Conservation (phyloP, 2,113 vertebrate genomes). For the Zapus hudsonius region DNA sequence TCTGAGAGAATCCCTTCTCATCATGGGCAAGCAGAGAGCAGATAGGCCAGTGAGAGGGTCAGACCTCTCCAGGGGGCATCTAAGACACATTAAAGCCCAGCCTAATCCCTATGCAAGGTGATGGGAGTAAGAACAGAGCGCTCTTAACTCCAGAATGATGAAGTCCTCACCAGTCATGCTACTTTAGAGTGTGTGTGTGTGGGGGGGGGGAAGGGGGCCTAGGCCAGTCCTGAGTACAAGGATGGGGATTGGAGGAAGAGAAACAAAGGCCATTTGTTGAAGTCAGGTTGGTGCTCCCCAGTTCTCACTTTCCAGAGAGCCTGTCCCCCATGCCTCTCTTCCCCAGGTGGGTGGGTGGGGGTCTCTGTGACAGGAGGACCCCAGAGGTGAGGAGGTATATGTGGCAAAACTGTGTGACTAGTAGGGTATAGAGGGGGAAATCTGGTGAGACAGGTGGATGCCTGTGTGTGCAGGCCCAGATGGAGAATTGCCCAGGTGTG, state of each 20-base stretch:
- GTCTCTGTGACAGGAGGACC: not conserved
- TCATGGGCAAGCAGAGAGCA: not conserved
- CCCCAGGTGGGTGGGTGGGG: not conserved
- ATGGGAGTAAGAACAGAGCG: not conserved
- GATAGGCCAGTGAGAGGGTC: not conserved
- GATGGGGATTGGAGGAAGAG: not conserved
- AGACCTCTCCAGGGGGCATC: not conserved
- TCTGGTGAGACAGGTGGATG: not conserved
- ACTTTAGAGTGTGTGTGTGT: no score
- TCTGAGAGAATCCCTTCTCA: not conserved
- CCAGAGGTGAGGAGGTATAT: not conserved
- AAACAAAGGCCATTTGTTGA: not conserved
- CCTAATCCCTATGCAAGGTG: not conserved
- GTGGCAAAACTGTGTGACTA: not conserved
- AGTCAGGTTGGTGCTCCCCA: not conserved
- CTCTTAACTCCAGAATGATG: not conserved
- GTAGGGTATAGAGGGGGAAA: not conserved
- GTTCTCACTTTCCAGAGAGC: not conserved
- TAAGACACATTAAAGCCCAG: not conserved
- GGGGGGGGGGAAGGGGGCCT: not conserved
- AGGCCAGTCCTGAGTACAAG: not conserved
- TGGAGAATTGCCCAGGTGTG: not conserved
- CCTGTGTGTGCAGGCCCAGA: not conserved
- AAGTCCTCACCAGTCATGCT: not conserved
- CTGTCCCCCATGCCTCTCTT: not conserved